Evolutionary conservation across 2,888 invertebrate genomes (phyloP).

Genomic region (Cryptocephalus primarius): DNA sequence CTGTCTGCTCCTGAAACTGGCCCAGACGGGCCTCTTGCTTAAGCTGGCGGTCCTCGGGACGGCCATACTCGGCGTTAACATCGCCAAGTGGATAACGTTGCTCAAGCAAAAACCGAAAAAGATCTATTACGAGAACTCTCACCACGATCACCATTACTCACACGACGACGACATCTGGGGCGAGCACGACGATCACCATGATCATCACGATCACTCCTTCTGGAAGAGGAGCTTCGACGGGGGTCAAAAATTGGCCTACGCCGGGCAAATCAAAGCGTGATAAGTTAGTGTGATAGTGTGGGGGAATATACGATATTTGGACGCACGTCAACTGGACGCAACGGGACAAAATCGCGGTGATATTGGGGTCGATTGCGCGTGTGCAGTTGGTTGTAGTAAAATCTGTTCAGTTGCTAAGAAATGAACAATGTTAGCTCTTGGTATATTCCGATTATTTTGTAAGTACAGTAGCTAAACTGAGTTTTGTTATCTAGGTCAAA

Average conservation of each 20-base stretch:
- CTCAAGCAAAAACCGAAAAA: conserved; percentile 60
- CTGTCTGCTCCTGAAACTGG: conserved; percentile 55
- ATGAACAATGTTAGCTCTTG: no score
- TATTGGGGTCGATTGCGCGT: no score
- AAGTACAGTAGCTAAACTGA: no score
- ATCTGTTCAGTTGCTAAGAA: no score
- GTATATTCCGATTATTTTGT: no score
- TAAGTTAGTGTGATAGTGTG: no score
- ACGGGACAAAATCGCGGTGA: no score
- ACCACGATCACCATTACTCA: conserved; percentile 70
- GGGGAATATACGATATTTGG: no score
- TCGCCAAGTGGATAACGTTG: conserved; percentile 62
- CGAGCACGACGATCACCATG: conserved; percentile 8
- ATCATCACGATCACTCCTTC: no score
- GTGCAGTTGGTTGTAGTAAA: no score
- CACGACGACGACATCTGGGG: conserved; percentile 46
- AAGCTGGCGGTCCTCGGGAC: conserved; percentile 68
- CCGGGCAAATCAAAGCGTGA: conserved; percentile 1
- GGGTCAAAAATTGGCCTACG: conserved; percentile 28
- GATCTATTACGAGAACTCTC: conserved; percentile 72
- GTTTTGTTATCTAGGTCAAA: no score
- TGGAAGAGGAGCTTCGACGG: conserved; percentile 23
- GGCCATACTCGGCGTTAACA: conserved; percentile 55
- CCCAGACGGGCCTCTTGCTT: conserved; percentile 61
- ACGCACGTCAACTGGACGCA: no score